These are phyloP conservation scores for Lutraria lutraria DNA, from an alignment of 2,888 invertebrate species.

Conservation along the genomic window DNA sequence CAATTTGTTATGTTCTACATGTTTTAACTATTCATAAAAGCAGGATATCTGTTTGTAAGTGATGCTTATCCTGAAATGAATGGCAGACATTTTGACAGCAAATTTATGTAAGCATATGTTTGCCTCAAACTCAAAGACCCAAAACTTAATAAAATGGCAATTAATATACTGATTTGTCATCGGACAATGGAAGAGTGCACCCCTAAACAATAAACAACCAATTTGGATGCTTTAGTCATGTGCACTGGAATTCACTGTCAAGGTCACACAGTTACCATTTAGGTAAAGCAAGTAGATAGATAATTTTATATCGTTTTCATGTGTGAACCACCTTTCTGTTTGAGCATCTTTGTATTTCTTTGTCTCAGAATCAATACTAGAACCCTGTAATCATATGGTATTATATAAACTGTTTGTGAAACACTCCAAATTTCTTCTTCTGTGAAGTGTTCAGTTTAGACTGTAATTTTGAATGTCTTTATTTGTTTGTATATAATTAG, in stretches of 20 bases:
- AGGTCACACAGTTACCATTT: too few species aligned
- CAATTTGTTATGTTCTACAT: conserved; percentile 6
- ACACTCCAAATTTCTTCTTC: neutral
- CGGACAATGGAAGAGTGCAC: too few species aligned
- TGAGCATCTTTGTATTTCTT: neutral
- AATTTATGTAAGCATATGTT: neutral
- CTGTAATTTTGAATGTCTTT: conserved; percentile 19
- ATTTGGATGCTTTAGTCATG: too few species aligned
- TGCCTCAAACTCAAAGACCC: neutral
- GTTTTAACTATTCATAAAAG: neutral
- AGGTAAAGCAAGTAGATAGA: too few species aligned
- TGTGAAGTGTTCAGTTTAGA: conserved; percentile 15
- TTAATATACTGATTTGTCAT: too few species aligned
- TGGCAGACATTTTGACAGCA: neutral
- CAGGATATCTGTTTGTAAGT: neutral
- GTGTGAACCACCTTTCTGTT: too few species aligned
- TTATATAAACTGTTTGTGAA: conserved; percentile 15
- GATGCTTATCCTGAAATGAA: neutral
- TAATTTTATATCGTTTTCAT: too few species aligned
- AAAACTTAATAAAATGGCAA: too few species aligned
- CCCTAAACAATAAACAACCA: too few species aligned
- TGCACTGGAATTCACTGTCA: too few species aligned
- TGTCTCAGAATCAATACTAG: neutral
- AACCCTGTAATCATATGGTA: neutral
- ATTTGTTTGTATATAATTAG: conserved; percentile 22